These are phyloP conservation scores for Peribatodes rhomboidaria DNA, from an alignment of 2,888 invertebrate species.

Conservation along the genomic window DNA sequence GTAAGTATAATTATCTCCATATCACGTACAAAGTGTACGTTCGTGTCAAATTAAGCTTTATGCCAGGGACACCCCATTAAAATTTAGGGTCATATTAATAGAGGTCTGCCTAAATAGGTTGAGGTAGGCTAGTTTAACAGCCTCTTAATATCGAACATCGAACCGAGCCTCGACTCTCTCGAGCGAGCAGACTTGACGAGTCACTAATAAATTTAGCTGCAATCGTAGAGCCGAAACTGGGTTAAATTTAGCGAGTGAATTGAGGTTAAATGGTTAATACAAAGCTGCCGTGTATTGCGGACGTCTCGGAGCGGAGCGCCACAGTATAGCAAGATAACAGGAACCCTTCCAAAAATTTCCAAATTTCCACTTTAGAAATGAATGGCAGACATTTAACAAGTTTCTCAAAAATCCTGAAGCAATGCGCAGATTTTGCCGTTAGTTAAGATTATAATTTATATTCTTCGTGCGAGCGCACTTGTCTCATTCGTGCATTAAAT, in stretches of 20 bases:
- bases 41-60: not conserved
- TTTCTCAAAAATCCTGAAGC: too few species aligned
- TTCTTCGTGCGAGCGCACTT: too few species aligned
- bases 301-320: slow-evolving; percentile 38
- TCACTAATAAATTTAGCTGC: slow-evolving; percentile 45
- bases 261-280: slow-evolving; percentile 53
- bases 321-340: slow-evolving; percentile 17
- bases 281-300: slow-evolving; percentile 47
- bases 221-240: slow-evolving; percentile 37
- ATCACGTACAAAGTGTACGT: not conserved
- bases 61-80: not conserved
- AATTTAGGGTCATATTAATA: slow-evolving; percentile 2
- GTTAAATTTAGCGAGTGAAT: slow-evolving; percentile 50
- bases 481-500: too few species aligned
- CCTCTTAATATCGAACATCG: slow-evolving; percentile 7
- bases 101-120: not conserved
- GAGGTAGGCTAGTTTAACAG: slow-evolving; percentile 1
- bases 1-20: not conserved
- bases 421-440: too few species aligned
- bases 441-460: too few species aligned
- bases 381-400: too few species aligned
- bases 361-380: not conserved
- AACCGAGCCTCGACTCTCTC: slow-evolving; percentile 4
- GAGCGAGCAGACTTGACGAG: slow-evolving; percentile 23
- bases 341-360: too few species aligned